Evolutionary conservation across 2,888 invertebrate genomes (phyloP).

Genomic region (Cerceris ruficornis): DNA sequence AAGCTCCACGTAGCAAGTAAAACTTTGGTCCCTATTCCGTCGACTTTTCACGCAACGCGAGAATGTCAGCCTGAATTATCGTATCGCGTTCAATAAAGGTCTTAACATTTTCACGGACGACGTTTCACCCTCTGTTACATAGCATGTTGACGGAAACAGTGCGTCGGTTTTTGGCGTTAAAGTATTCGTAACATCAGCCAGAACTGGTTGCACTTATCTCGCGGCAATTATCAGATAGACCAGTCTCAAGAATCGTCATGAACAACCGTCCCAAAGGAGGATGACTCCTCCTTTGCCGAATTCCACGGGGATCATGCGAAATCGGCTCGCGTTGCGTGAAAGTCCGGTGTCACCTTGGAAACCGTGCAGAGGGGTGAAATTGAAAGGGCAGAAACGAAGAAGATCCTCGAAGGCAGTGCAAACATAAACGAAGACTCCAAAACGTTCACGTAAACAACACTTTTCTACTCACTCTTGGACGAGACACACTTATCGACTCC

Average conservation of each 20-base stretch:
- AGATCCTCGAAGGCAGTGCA: slow-evolving; percentile 21
- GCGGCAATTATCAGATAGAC: no score
- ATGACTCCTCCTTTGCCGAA: no score
- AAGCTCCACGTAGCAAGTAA: slow-evolving; percentile 8
- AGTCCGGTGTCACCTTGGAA: slow-evolving; percentile 22
- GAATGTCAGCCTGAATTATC: slow-evolving; percentile 44
- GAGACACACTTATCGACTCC: slow-evolving; percentile 52
- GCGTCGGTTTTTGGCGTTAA: not conserved
- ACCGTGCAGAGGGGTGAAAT: slow-evolving; percentile 20
- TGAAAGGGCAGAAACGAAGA: slow-evolving; percentile 12
- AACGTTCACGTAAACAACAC: slow-evolving; percentile 47
- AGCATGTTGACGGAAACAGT: slow-evolving; percentile 24
- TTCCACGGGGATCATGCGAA: not conserved
- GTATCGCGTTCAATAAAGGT: slow-evolving; percentile 33
- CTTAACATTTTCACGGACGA: slow-evolving; percentile 28
- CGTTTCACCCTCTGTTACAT: slow-evolving; percentile 31
- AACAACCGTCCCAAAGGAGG: no score
- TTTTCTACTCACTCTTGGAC: slow-evolving; percentile 57
- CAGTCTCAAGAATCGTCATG: no score
- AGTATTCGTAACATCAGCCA: no score
- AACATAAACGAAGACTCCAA: slow-evolving; percentile 21
- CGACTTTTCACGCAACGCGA: slow-evolving; percentile 59
- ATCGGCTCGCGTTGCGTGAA: slow-evolving; percentile 51
- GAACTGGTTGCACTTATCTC: no score
- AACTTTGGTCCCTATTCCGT: slow-evolving; percentile 12